These are phyloP conservation scores for Platanista minor DNA, from an alignment of 2,113 vertebrate species.

Conservation along the genomic window DNA sequence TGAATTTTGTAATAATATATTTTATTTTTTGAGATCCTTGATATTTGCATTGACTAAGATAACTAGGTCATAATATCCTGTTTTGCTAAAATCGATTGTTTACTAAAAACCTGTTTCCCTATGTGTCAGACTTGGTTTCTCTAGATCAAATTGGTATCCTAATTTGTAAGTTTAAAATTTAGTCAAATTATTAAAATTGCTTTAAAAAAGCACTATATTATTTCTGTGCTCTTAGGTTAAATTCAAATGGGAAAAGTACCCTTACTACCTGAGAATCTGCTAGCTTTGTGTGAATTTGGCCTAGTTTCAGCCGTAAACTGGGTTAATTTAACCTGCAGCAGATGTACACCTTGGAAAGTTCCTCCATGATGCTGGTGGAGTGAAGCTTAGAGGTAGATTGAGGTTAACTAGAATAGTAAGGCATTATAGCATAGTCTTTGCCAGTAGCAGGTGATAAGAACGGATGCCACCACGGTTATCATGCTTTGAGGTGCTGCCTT, in stretches of 20 bases:
- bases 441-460: not conserved
- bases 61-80: slow-evolving; percentile 10
- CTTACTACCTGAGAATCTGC: not conserved
- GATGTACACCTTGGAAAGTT: slow-evolving; percentile 1
- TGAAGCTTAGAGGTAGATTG: not conserved
- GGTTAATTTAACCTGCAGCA: slow-evolving; percentile 42
- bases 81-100: slow-evolving; percentile 35
- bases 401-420: slow-evolving; percentile 31
- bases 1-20: not conserved
- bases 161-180: slow-evolving; percentile 50
- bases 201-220: not conserved
- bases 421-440: not conserved
- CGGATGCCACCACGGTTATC: not conserved
- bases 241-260: not conserved
- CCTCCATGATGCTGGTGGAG: not conserved
- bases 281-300: not conserved
- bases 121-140: not conserved
- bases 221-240: slow-evolving; percentile 19
- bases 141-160: not conserved
- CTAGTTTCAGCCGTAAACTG: slow-evolving; percentile 38
- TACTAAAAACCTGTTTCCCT: slow-evolving; percentile 20
- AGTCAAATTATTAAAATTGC: slow-evolving; percentile 32
- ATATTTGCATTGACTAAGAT: slow-evolving; percentile 13
- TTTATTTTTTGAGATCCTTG: not conserved
- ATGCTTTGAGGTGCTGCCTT: not conserved